Evolutionary conservation across 2,797 vertebrate species (phyloP), one percentile per base, ranked within the genome.

Genomic region (Nannoperca obscura): DNA sequence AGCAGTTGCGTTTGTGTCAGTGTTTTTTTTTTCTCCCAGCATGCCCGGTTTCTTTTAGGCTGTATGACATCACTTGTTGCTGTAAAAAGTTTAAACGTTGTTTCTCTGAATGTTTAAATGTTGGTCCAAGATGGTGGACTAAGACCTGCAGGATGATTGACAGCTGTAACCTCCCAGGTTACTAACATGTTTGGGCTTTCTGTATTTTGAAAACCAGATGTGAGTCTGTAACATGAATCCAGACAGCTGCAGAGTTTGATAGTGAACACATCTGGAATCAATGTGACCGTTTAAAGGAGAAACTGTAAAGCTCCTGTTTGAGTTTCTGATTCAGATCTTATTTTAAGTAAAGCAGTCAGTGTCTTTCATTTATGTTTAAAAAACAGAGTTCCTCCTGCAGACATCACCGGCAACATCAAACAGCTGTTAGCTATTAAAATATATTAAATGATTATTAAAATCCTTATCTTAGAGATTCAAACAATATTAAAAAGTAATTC

Each of bases 1-100:
- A 17, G 9, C 27, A 65, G 57, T 50, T 38, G 34, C 24, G 30
- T 68, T 76, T 59, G 32, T 66, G 19, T 84, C n/a, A 1, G 2
- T 62, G 40, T 44, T 17, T 36, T 49, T 67, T 77, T 81, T 80
- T 71, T 34, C 7, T 57, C 80, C 61, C 71, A 82, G 83, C 86
- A 87, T 87, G 84, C 71, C 15, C 22, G 0, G 24, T 72, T 82
- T 74, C 17, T 60, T 53, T 65, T n/a, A 57, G 22, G 14, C 58
- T 53, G 15, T 52, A 42, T 53, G 34, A 20, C 52, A 53, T 86
- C 74, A 69, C 20, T 47, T 36, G 15, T 47, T 36, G 15, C 46
- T 17, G 40, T 68, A 44, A 54, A 58, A 53, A 32, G 30, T 75
- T 63, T 4, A 46, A n/a, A 50, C 32, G 2, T 30, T 57, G 5